A percentile compares a stretch with the other conserved stretches of the same genome.
Conservation (phyloP, 2,797 vertebrate genomes). For the Lutjanus campechanus region DNA sequence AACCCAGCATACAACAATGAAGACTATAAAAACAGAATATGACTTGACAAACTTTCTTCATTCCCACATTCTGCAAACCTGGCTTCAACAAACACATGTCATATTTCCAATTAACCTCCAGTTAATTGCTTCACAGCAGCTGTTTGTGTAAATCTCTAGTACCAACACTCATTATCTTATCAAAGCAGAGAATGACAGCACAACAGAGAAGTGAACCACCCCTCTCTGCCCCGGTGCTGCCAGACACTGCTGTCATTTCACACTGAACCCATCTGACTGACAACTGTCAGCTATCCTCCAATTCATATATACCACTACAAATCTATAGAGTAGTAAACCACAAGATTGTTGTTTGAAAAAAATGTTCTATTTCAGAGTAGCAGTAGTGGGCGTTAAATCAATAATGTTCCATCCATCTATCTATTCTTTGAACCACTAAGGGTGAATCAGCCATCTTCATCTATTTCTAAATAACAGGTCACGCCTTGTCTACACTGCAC, state of each 20-base stretch:
- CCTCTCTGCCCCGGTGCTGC: constrained; percentile 13
- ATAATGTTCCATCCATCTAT: neutral
- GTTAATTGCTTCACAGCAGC: constrained; percentile 65
- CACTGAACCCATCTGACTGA: constrained; percentile 8
- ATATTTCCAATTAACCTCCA: constrained; percentile 68
- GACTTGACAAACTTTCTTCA: constrained; percentile 31
- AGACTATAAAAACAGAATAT: neutral
- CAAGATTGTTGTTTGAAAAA: neutral
- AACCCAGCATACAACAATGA: neutral
- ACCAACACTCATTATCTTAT: constrained; percentile 68
- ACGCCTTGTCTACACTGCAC: neutral
- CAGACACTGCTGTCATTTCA: neutral
- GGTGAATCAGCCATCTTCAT: neutral
- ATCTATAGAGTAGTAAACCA: neutral
- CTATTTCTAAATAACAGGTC: neutral
- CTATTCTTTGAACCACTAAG: neutral
- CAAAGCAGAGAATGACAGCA: constrained; percentile 41
- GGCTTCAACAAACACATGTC: constrained; percentile 54
- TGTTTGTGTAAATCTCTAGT: constrained; percentile 59
- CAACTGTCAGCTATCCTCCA: neutral
- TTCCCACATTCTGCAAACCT: constrained; percentile 2
- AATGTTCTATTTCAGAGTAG: neutral
- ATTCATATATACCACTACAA: neutral
- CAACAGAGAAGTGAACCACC: neutral
- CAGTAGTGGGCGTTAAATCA: neutral